Evolutionary conservation across 2,113 vertebrate species (phyloP).

Genomic region (Prionailurus viverrinus): DNA sequence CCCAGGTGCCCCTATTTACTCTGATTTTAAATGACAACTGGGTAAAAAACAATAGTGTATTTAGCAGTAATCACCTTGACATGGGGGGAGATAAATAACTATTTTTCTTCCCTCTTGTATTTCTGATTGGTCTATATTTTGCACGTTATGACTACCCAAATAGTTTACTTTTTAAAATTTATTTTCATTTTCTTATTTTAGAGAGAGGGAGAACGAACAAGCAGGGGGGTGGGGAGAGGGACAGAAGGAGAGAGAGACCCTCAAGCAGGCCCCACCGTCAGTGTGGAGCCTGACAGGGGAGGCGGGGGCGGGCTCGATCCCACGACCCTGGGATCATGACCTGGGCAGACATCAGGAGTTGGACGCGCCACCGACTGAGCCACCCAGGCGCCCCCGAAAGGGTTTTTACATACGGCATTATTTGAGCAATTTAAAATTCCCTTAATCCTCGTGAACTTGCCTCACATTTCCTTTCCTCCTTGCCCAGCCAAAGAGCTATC

Average conservation of each 20-base stretch:
- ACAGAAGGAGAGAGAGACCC: too few species aligned
- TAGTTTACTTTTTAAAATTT: too few species aligned
- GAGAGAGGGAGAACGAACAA: too few species aligned
- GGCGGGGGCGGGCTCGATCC: too few species aligned
- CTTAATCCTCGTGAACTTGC: neutral
- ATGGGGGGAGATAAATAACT: neutral
- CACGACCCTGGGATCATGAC: too few species aligned
- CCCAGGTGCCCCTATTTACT: neutral
- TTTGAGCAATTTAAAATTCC: neutral
- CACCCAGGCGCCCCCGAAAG: neutral
- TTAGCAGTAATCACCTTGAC: constrained; percentile 19
- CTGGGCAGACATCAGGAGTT: too few species aligned
- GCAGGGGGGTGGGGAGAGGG: too few species aligned
- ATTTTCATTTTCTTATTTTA: too few species aligned
- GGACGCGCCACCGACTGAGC: too few species aligned
- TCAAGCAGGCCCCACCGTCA: too few species aligned
- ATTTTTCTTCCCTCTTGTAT: neutral
- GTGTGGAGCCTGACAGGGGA: too few species aligned
- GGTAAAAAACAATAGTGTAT: neutral
- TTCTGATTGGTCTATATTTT: constrained; percentile 26
- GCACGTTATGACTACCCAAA: neutral
- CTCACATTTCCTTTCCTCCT: constrained; percentile 10
- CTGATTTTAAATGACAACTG: neutral
- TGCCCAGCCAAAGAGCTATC: neutral
- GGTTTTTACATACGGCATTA: constrained; percentile 33